These are phyloP conservation scores for Sebastes paucispinis DNA, from an alignment of 2,797 vertebrate species.

Conservation along the genomic window DNA sequence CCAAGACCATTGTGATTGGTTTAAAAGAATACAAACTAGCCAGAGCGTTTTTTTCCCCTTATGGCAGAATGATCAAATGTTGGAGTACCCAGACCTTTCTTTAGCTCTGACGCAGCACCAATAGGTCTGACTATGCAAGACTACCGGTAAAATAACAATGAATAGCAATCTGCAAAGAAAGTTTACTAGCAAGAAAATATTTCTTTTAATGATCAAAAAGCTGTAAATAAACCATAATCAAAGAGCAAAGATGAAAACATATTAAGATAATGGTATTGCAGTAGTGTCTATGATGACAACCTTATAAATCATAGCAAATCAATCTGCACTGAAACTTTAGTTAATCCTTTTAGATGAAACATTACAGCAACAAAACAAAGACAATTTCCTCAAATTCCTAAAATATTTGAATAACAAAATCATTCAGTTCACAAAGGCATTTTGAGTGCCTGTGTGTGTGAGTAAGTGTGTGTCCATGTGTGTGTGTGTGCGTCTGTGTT, in stretches of 20 bases:
- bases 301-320: not conserved
- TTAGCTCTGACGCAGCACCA: too few species aligned
- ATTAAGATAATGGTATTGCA: not conserved
- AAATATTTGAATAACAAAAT: not conserved
- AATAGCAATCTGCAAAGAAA: not conserved
- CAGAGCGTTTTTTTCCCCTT: too few species aligned
- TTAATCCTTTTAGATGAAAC: not conserved
- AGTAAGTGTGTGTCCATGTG: not conserved
- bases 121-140: too few species aligned
- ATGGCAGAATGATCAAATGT: too few species aligned
- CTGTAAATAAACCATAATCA: not conserved
- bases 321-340: not conserved
- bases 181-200: not conserved
- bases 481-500: not conserved
- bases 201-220: not conserved
- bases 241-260: not conserved
- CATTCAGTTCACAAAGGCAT: not conserved
- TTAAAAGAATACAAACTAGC: too few species aligned
- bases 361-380: not conserved
- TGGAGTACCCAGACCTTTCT: too few species aligned
- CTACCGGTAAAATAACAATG: not conserved
- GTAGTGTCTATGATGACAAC: not conserved
- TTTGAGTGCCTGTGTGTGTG: not conserved
- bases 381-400: not conserved
- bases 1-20: too few species aligned